Evolutionary conservation across 1,140 invertebrate species (phyloP).

Genomic region (Olivierus martensii): DNA sequence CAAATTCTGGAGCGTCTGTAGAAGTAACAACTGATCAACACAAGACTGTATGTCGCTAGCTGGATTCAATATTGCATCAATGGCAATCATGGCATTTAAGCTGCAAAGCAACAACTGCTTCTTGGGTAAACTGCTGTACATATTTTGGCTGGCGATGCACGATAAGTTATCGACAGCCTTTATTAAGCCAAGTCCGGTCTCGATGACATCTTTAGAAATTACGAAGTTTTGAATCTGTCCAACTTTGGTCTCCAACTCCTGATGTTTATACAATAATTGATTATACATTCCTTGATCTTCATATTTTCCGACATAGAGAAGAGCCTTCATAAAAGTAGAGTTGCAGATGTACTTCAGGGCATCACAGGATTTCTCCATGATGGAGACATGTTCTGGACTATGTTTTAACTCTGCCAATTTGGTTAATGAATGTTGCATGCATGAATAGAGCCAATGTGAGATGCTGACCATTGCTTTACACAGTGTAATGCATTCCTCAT

Average conservation of each 20-base stretch:
- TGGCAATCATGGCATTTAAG: slow-evolving; percentile 18
- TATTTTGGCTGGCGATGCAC: neutral
- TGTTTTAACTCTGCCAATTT: slow-evolving; percentile 22
- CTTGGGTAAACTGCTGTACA: neutral
- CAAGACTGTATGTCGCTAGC: slow-evolving; percentile 63
- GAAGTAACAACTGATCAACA: slow-evolving; percentile 61
- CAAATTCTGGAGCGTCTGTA: slow-evolving; percentile 48
- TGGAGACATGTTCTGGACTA: slow-evolving; percentile 24
- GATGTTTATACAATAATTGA: slow-evolving; percentile 18
- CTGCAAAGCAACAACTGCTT: neutral
- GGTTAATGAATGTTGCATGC: slow-evolving; percentile 26
- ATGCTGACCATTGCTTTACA: slow-evolving; percentile 27
- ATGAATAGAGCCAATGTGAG: slow-evolving; percentile 29
- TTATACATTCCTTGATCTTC: slow-evolving; percentile 29
- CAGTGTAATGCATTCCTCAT: slow-evolving; percentile 29
- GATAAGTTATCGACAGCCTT: slow-evolving; percentile 14
- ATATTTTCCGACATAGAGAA: slow-evolving; percentile 32
- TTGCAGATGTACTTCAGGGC: slow-evolving; percentile 28
- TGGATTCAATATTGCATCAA: slow-evolving; percentile 55
- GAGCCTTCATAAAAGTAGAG: slow-evolving; percentile 28
- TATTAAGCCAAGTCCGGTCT: slow-evolving; percentile 15
- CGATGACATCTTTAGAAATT: slow-evolving; percentile 18
- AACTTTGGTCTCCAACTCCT: slow-evolving; percentile 18
- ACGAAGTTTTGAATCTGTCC: slow-evolving; percentile 12
- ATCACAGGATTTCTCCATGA: slow-evolving; percentile 30